Conservation (phyloP, 1,140 invertebrate genomes). For the Sitophilus oryzae region DNA sequence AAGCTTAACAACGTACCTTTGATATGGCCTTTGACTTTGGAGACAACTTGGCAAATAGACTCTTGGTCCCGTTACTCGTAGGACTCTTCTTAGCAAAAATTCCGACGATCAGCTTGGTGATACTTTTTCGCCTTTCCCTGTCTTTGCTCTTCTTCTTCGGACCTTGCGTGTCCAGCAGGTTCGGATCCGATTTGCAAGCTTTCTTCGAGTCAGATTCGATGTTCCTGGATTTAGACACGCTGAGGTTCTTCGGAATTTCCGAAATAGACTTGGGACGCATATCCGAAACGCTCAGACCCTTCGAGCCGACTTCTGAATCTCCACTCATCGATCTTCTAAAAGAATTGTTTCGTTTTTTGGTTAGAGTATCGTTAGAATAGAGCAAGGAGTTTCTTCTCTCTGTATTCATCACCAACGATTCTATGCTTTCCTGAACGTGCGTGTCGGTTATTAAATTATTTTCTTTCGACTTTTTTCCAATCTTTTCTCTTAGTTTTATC, state of each 20-base stretch:
- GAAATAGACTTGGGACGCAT: slow-evolving; percentile 37
- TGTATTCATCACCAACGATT: slow-evolving; percentile 31
- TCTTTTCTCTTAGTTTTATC: slow-evolving; percentile 38
- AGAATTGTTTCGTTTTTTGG: slow-evolving; percentile 32
- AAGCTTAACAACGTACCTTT: slow-evolving; percentile 51
- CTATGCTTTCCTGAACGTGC: slow-evolving; percentile 30
- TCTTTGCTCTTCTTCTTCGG: slow-evolving; percentile 52
- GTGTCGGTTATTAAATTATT: slow-evolving; percentile 16
- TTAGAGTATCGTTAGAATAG: slow-evolving; percentile 35
- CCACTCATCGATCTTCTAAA: slow-evolving; percentile 36
- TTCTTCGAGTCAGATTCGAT: slow-evolving; percentile 23
- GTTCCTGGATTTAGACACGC: not conserved
- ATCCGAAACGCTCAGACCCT: not conserved
- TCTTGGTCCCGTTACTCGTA: slow-evolving; percentile 27
- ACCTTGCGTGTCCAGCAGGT: slow-evolving; percentile 47
- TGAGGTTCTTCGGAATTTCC: slow-evolving; percentile 27
- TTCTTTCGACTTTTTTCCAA: slow-evolving; percentile 30
- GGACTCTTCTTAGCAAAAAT: slow-evolving; percentile 63
- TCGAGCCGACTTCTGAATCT: slow-evolving; percentile 16
- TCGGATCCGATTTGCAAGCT: slow-evolving; percentile 54
- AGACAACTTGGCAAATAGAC: slow-evolving; percentile 56
- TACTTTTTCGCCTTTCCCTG: slow-evolving; percentile 68
- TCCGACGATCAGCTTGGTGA: slow-evolving; percentile 72
- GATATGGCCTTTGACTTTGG: slow-evolving; percentile 62
- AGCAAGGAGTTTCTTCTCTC: slow-evolving; percentile 29